phyloP scores from a whole-genome alignment of 2,797 vertebrate species.

The Discoglossus pictus region DNA sequence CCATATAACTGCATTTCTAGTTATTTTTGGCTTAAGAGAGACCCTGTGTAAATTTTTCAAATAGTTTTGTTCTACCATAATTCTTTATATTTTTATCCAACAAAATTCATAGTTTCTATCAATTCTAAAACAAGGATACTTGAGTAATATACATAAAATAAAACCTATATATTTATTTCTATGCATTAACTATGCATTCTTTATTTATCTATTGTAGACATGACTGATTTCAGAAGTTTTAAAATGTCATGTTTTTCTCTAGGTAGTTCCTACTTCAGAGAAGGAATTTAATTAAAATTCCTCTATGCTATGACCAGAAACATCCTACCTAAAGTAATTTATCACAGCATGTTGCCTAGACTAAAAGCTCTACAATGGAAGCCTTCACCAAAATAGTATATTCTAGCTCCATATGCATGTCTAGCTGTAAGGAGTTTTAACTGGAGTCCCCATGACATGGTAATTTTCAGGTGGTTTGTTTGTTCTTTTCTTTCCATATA shows the following conservation, averaged over 20 bases:
- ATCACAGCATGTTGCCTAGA: slow-evolving; percentile 29
- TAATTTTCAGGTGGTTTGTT: slow-evolving; percentile 35
- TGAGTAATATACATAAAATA: no score
- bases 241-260: slow-evolving; percentile 19
- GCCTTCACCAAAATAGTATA: slow-evolving; percentile 25
- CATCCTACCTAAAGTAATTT: slow-evolving; percentile 25
- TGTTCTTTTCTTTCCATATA: slow-evolving; percentile 9
- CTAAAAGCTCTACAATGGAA: slow-evolving; percentile 39
- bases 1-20: no score
- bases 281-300: slow-evolving; percentile 37
- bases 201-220: no score
- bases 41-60: no score
- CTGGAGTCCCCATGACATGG: slow-evolving; percentile 13
- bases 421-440: slow-evolving; percentile 36
- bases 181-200: no score
- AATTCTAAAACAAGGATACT: no score
- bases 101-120: no score
- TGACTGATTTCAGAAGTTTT: no score
- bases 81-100: no score
- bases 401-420: slow-evolving; percentile 12
- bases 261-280: slow-evolving; percentile 30
- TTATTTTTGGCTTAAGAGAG: no score
- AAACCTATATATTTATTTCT: no score
- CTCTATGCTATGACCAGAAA: slow-evolving; percentile 31
- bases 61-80: no score